Conservation (phyloP, 2,113 vertebrate genomes). For the Podarcis muralis region DNA sequence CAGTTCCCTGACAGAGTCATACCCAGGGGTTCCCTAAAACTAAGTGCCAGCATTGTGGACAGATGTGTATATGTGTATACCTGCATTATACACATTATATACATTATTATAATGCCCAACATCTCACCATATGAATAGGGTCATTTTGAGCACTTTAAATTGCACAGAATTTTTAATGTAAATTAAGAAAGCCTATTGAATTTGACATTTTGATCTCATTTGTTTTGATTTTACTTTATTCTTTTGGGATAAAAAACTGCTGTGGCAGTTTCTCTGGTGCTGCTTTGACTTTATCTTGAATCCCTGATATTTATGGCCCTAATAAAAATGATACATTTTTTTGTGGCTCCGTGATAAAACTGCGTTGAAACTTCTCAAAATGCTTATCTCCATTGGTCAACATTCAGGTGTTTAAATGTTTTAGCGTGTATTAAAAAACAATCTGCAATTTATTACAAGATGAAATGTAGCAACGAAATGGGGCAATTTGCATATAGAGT, state of each 20-base stretch:
- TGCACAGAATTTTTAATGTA: not conserved
- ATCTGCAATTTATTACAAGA: constrained; percentile 52
- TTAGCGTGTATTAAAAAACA: constrained; percentile 43
- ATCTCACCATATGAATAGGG: not conserved
- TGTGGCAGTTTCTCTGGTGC: too few relatives aligned
- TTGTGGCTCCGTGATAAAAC: not conserved
- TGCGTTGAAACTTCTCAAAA: not conserved
- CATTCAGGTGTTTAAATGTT: constrained; percentile 54
- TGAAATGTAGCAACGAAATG: constrained; percentile 56
- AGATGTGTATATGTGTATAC: not conserved
- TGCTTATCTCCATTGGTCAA: constrained; percentile 30
- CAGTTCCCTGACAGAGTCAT: too few relatives aligned
- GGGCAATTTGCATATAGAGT: constrained; percentile 30
- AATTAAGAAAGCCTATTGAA: not conserved
- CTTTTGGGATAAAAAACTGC: not conserved
- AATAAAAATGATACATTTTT: not conserved
- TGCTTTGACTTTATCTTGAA: not conserved
- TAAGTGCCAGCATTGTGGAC: not conserved
- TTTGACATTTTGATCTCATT: not conserved
- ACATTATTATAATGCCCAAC: not conserved
- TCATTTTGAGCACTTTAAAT: not conserved
- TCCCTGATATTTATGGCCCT: not conserved
- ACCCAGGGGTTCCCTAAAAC: too few relatives aligned
- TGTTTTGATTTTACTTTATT: not conserved
- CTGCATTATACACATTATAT: not conserved